These are phyloP conservation scores for Hyles euphorbiae DNA, from an alignment of 1,140 invertebrate species.

Conservation along the genomic window DNA sequence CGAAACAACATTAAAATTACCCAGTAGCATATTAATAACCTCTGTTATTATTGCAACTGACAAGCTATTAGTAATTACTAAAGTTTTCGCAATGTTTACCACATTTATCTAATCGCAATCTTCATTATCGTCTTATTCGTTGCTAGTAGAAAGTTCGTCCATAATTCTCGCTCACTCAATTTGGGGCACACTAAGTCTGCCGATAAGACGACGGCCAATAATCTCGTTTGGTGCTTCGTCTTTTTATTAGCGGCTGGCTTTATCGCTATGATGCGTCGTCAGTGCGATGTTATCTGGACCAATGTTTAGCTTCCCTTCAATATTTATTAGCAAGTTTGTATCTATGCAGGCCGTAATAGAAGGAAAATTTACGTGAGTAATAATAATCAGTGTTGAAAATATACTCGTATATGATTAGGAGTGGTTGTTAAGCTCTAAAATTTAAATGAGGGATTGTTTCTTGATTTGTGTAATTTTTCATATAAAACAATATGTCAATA, in stretches of 20 bases:
- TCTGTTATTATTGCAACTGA: not conserved
- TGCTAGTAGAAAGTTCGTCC: constrained; percentile 57
- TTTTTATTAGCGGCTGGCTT: constrained; percentile 59
- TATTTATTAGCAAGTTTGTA: constrained; percentile 13
- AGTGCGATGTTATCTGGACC: constrained; percentile 46
- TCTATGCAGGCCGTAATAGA: too few species aligned
- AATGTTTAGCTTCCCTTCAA: constrained; percentile 34
- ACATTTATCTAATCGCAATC: constrained; percentile 61
- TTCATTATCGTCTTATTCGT: constrained; percentile 66
- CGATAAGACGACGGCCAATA: constrained; percentile 65
- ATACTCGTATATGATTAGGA: too few species aligned
- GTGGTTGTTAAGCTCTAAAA: too few species aligned
- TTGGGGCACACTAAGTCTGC: constrained; percentile 53
- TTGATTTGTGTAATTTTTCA: too few species aligned
- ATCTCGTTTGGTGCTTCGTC: constrained; percentile 52
- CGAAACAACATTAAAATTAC: too few species aligned
- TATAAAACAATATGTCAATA: too few species aligned
- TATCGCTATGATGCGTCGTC: constrained; percentile 56
- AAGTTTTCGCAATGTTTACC: constrained; percentile 37
- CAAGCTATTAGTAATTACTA: not conserved
- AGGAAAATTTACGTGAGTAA: too few species aligned
- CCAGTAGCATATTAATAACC: too few species aligned
- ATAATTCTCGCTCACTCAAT: constrained; percentile 69
- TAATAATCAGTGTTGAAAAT: too few species aligned
- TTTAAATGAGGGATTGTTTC: too few species aligned